phyloP scores from a whole-genome alignment of 2,888 invertebrate species.

The Synanthedon andrenaeformis region DNA sequence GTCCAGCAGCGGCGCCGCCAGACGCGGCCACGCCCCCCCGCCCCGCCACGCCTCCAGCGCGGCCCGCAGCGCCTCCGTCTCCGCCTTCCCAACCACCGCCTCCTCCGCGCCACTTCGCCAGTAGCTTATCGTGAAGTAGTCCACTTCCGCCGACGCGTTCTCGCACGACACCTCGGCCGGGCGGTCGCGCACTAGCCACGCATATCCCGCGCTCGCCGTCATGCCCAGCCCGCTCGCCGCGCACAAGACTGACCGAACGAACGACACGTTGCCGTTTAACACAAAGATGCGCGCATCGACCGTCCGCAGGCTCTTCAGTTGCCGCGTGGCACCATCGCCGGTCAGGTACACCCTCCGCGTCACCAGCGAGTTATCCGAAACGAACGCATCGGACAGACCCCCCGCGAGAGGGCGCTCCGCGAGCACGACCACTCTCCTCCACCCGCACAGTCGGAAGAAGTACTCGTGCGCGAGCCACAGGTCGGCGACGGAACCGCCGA shows the following conservation, averaged over 20 bases:
- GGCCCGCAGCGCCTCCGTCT: not conserved
- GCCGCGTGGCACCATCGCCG: not conserved
- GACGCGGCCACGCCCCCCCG: conserved; percentile 13
- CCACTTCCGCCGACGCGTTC: conserved; percentile 13
- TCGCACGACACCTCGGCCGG: not conserved
- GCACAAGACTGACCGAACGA: conserved; percentile 77
- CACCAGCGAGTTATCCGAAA: not conserved
- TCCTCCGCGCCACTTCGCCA: conserved; percentile 11
- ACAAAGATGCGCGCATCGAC: conserved; percentile 80
- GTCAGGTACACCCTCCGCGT: not conserved
- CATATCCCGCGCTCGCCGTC: conserved; percentile 40
- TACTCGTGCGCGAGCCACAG: conserved; percentile 9
- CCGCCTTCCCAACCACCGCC: not conserved
- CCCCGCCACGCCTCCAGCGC: conserved; percentile 5
- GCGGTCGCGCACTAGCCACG: conserved; percentile 38
- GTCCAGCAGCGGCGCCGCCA: conserved; percentile 13
- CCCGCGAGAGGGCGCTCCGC: conserved; percentile 60
- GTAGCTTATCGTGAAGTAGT: conserved; percentile 18
- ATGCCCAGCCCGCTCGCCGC: conserved; percentile 47
- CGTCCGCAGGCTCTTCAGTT: conserved; percentile 9
- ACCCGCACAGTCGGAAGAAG: conserved; percentile 39
- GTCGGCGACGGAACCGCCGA: conserved; percentile 11
- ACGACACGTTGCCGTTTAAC: conserved; percentile 77
- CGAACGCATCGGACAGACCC: conserved; percentile 1
- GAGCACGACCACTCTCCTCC: conserved; percentile 80